These are phyloP conservation scores for Phrixothrix hirtus DNA, from an alignment of 2,888 invertebrate species.

Conservation along the genomic window DNA sequence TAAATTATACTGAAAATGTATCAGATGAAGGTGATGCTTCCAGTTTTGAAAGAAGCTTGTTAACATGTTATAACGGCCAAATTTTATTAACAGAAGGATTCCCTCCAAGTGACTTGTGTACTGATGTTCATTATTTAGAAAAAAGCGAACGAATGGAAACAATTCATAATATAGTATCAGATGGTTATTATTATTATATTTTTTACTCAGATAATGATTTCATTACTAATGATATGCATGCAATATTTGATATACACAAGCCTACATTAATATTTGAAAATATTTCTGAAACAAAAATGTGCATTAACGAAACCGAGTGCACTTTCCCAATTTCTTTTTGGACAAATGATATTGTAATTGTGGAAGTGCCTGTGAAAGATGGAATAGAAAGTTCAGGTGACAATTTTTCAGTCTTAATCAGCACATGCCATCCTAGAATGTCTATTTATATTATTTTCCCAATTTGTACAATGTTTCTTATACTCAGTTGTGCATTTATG, in stretches of 20 bases:
- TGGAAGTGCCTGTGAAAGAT: conserved; percentile 81
- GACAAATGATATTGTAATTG: conserved; percentile 78
- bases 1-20: conserved; percentile 59
- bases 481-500: conserved; percentile 81
- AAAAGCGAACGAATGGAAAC: conserved; percentile 69
- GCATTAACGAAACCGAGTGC: conserved; percentile 78
- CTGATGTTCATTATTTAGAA: conserved; percentile 70
- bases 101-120: conserved; percentile 69
- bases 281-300: conserved; percentile 66
- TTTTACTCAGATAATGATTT: conserved; percentile 86
- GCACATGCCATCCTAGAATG: conserved; percentile 79
- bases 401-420: conserved; percentile 71
- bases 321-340: conserved; percentile 72
- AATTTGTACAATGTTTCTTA: conserved; percentile 72
- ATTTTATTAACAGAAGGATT: conserved; percentile 75
- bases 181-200: conserved; percentile 88
- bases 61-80: conserved; percentile 76
- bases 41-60: conserved; percentile 78
- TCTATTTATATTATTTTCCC: conserved; percentile 81
- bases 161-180: conserved; percentile 71
- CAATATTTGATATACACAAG: conserved; percentile 82
- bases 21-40: conserved; percentile 72
- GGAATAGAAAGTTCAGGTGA: conserved; percentile 78
- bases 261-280: conserved; percentile 80
- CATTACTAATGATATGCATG: conserved; percentile 78